Conservation (phyloP, 2,797 vertebrate species). For the Yasuhikotakia modesta region DNA sequence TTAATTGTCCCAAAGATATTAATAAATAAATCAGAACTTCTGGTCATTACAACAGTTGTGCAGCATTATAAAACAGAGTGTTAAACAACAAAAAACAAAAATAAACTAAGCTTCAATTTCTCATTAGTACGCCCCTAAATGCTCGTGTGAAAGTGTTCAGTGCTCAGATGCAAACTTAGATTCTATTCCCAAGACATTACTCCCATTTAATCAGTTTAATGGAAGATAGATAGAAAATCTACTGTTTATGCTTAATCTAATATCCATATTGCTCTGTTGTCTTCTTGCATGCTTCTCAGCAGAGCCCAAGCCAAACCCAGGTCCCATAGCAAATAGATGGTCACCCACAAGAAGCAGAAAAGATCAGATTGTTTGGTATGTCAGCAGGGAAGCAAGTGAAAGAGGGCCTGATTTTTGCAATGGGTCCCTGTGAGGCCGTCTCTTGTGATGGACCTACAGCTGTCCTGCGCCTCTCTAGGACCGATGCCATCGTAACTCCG, state of each 20-base stretch:
- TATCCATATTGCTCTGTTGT: background rate
- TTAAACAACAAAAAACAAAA: background rate
- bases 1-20: constrained; percentile 35
- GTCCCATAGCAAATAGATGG: constrained; percentile 39
- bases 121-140: constrained; percentile 15
- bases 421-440: constrained; percentile 59
- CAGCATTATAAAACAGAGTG: constrained; percentile 44
- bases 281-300: constrained; percentile 3
- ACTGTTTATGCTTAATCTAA: constrained; percentile 27
- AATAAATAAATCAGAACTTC: constrained; percentile 57
- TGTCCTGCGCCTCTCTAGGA: constrained; percentile 54
- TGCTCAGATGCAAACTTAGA: constrained; percentile 48
- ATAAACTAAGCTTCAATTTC: background rate
- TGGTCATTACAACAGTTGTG: constrained; percentile 32
- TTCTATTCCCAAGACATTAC: background rate
- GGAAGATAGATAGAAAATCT: constrained; percentile 27
- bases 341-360: constrained; percentile 42
- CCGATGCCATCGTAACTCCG: constrained; percentile 58
- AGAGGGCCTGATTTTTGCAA: constrained; percentile 69
- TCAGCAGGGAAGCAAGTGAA: constrained; percentile 33
- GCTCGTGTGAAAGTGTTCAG: constrained; percentile 41
- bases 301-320: constrained; percentile 20
- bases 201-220: background rate
- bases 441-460: constrained; percentile 64
- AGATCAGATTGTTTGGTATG: constrained; percentile 30